Percentiles rank a stretch among this genome's conserved stretches.
Conservation (phyloP, 2,888 invertebrate genomes). For the Luffia ferchaultella region DNA sequence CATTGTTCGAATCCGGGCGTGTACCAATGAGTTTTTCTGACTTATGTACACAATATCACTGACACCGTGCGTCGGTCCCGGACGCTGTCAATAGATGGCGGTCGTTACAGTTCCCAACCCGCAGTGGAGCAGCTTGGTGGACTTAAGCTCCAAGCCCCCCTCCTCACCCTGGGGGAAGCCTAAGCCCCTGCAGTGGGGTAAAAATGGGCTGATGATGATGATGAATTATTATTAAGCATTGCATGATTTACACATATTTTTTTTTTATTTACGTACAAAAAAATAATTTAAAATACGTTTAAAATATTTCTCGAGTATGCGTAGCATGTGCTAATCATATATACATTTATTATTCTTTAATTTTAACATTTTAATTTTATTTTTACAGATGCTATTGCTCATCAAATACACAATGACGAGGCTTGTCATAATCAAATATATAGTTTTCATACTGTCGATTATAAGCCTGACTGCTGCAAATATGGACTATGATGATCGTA, state of each 20-base stretch:
- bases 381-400: conserved; percentile 47
- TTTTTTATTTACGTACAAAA: background rate
- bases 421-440: conserved; percentile 12
- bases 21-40: too few species aligned
- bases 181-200: too few species aligned
- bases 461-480: conserved; percentile 22
- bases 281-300: background rate
- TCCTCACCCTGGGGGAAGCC: too few species aligned
- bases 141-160: too few species aligned
- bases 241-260: background rate
- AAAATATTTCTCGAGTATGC: background rate
- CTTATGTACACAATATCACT: too few species aligned
- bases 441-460: conserved; percentile 16
- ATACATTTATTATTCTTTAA: background rate
- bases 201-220: too few species aligned
- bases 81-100: too few species aligned
- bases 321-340: background rate
- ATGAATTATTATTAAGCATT: too few species aligned
- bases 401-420: conserved; percentile 29
- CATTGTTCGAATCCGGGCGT: too few species aligned
- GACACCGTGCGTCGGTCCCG: too few species aligned
- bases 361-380: background rate
- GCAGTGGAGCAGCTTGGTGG: too few species aligned
- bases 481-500: conserved; percentile 32
- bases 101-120: too few species aligned